A percentile compares a stretch with the other conserved stretches of the same genome.
These are phyloP conservation scores for Ephestia elutella DNA, from an alignment of 1,140 invertebrate species.

Conservation along the genomic window DNA sequence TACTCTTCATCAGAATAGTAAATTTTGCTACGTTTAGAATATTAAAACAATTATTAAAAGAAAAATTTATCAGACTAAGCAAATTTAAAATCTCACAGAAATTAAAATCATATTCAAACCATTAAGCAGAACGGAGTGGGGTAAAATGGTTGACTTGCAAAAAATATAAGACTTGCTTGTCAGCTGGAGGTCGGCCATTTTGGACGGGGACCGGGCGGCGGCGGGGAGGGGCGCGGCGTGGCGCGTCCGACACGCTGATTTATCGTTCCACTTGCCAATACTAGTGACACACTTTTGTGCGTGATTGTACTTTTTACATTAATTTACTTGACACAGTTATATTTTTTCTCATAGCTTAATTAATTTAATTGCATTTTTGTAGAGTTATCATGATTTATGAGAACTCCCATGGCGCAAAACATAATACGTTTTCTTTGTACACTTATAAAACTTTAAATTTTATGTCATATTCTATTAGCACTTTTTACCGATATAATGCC, in stretches of 20 bases:
- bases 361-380: neutral
- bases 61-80: neutral
- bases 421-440: too few relatives aligned
- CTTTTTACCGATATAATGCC: too few relatives aligned
- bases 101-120: constrained; percentile 8
- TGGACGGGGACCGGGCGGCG: constrained; percentile 50
- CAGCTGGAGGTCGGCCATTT: constrained; percentile 66
- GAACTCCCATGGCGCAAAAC: too few relatives aligned
- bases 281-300: constrained; percentile 13
- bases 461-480: too few relatives aligned
- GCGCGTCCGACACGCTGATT: constrained; percentile 39
- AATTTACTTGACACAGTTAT: neutral
- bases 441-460: too few relatives aligned
- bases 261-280: constrained; percentile 34
- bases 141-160: constrained; percentile 44
- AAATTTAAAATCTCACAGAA: neutral
- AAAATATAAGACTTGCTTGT: constrained; percentile 39
- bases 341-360: neutral
- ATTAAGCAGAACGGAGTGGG: constrained; percentile 18
- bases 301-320: constrained; percentile 19
- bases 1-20: too few relatives aligned
- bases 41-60: neutral
- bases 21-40: too few relatives aligned
- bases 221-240: constrained; percentile 33
- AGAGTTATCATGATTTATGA: too few relatives aligned